phyloP scores from a whole-genome alignment of 2,113 vertebrate species.

The Pteropus alecto region DNA sequence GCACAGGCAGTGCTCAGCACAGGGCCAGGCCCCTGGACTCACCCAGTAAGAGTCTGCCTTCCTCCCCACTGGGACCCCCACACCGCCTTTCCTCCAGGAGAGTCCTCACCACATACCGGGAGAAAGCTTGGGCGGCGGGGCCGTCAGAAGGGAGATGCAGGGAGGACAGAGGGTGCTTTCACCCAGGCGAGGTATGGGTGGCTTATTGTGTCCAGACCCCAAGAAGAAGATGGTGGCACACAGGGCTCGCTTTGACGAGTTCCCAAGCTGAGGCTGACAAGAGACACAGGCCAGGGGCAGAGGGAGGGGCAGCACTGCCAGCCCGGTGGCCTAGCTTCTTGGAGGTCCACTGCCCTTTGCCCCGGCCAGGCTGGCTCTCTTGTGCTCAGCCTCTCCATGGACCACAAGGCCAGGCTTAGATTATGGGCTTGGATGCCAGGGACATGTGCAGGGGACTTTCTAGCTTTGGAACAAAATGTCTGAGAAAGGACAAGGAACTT shows the following conservation, averaged over 20 bases:
- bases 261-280: neutral
- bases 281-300: neutral
- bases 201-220: neutral
- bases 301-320: neutral
- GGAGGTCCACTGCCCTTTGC: neutral
- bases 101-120: neutral
- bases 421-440: neutral
- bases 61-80: neutral
- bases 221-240: neutral
- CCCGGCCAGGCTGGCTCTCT: neutral
- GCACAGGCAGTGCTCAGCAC: rapidly evolving
- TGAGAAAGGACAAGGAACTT: slow-evolving; percentile 7
- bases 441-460: neutral
- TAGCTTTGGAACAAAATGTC: slow-evolving; percentile 29
- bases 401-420: neutral
- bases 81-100: neutral
- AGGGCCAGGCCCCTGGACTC: rapidly evolving
- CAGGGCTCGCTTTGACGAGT: rapidly evolving
- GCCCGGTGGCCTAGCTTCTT: neutral
- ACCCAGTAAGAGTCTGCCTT: too few relatives aligned
- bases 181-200: rapidly evolving
- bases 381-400: neutral
- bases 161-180: neutral
- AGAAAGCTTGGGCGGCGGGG: neutral
- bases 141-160: rapidly evolving